Percentiles rank a stretch among this genome's conserved stretches.
Conservation (phyloP, 2,113 vertebrate genomes). For the Perccottus glenii region DNA sequence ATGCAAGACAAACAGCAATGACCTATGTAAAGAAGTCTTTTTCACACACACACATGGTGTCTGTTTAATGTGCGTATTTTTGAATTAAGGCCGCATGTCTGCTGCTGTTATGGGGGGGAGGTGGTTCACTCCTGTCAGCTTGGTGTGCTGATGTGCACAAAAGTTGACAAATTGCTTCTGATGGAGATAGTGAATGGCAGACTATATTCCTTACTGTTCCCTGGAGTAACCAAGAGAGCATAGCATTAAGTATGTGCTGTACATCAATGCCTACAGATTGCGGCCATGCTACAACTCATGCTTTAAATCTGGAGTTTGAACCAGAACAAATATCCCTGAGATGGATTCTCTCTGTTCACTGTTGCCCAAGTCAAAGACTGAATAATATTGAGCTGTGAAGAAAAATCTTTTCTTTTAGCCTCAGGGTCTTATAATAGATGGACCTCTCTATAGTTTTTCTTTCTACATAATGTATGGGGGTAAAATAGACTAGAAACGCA, state of each 20-base stretch:
- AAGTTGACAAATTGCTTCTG: constrained; percentile 65
- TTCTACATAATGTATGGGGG: constrained; percentile 46
- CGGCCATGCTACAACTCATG: constrained; percentile 16
- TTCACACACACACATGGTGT: constrained; percentile 8
- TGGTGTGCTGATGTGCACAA: constrained; percentile 49
- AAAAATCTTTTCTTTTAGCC: constrained; percentile 21
- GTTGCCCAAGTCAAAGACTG: constrained; percentile 5
- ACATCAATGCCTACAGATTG: constrained; percentile 25
- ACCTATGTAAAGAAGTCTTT: neutral
- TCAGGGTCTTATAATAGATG: constrained; percentile 47
- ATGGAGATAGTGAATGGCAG: constrained; percentile 57
- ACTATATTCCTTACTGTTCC: constrained; percentile 24
- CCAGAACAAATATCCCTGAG: constrained; percentile 1
- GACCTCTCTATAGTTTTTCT: constrained; percentile 32
- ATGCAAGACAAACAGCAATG: neutral
- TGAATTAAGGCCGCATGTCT: constrained; percentile 39
- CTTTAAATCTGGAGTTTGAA: constrained; percentile 18
- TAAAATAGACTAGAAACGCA: constrained; percentile 25
- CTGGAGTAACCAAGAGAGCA: constrained; percentile 39
- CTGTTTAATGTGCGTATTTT: constrained; percentile 32
- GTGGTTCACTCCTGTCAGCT: constrained; percentile 47
- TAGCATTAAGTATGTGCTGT: constrained; percentile 46
- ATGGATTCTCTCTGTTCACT: constrained; percentile 2
- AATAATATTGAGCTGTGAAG: constrained; percentile 15
- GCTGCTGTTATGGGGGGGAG: constrained; percentile 42